Percentiles rank a stretch among this genome's conserved stretches.
Evolutionary conservation across 2,888 invertebrate genomes (phyloP).

Genomic region (Chorisops tibialis): DNA sequence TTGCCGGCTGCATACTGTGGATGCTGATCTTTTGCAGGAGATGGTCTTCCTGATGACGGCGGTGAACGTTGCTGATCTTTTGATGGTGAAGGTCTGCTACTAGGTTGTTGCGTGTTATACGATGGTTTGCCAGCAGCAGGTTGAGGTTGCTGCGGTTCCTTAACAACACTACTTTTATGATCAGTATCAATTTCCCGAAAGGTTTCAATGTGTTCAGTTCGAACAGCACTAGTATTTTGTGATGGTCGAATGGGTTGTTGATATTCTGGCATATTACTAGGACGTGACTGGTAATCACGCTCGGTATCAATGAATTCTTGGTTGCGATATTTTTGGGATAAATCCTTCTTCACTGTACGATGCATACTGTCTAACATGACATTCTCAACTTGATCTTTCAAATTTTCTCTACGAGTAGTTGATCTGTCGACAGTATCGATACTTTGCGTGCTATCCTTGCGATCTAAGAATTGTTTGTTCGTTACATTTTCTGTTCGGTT

Average conservation of each 20-base stretch:
- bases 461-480: not conserved
- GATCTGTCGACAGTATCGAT: slow-evolving; percentile 9
- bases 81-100: not conserved
- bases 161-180: not conserved
- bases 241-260: slow-evolving; percentile 15
- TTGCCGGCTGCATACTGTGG: no score
- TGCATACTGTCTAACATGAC: slow-evolving; percentile 24
- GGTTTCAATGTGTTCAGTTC: slow-evolving; percentile 20
- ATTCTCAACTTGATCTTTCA: slow-evolving; percentile 35
- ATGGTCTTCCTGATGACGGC: not conserved
- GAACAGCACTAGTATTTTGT: not conserved
- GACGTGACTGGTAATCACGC: slow-evolving; percentile 31
- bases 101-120: not conserved
- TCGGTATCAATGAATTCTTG: slow-evolving; percentile 37
- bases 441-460: slow-evolving; percentile 2
- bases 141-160: not conserved
- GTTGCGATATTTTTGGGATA: slow-evolving; percentile 33
- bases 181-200: not conserved
- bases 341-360: slow-evolving; percentile 37
- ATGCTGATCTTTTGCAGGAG: no score
- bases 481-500: slow-evolving; percentile 8
- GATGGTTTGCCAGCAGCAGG: slow-evolving; percentile 20
- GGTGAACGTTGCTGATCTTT: not conserved
- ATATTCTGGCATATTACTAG: slow-evolving; percentile 30
- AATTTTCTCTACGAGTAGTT: slow-evolving; percentile 42